Base-by-base conservation (phyloP, 2,797 vertebrate genomes). In the Microctenopoma steveboyesi region DNA sequence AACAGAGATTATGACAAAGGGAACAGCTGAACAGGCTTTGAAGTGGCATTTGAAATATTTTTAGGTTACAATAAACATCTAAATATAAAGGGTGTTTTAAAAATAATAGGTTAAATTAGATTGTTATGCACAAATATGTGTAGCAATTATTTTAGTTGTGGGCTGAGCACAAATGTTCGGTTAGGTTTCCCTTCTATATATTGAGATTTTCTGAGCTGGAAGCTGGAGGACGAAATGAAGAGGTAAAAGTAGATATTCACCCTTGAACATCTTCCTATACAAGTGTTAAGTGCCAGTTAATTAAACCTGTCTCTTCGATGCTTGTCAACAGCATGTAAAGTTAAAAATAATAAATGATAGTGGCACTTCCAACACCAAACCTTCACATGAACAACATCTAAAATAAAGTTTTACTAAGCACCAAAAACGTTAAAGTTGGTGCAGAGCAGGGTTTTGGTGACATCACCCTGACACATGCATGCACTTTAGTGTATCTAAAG, bases 21-120 rank as follows among this genome's bases (percentile, higher is more conserved):
- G 82, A 83, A 83, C 43, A 76, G 83, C 82, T 89, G 74, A 84
- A 63, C 73, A 5, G 79, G 78, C 78, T 83, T 88, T 74, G 62
- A 58, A 43, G 64, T 14, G 78, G 72, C 79, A 87, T 67, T 74
- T 57, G 62, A 49, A 28, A 52, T 28, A 88, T 87, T 78, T 73
- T 77, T 79, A 89, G 64, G 57, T 39, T 4, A 22, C 47, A 63
- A 74, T 18, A 42, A 74, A 64, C 7, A 58, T 46, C 8, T 52
- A 37, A 47, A 47, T 25, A 28, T 25, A 55, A 37, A 64, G 7
- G 12, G 40, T 8, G 10, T 5, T 1, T 33, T 7, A 9, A 10
- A 3, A 46, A 18, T 18, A 12, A 16, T 16, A 15, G 18, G 55
- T 61, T 33, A 22, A 35, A 54, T 16, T 28, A 30, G 51, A 45